Percentiles rank a stretch among this genome's conserved stretches.
Evolutionary conservation across 2,888 invertebrate species (phyloP).

Genomic region (Cosmopolites sordidus): DNA sequence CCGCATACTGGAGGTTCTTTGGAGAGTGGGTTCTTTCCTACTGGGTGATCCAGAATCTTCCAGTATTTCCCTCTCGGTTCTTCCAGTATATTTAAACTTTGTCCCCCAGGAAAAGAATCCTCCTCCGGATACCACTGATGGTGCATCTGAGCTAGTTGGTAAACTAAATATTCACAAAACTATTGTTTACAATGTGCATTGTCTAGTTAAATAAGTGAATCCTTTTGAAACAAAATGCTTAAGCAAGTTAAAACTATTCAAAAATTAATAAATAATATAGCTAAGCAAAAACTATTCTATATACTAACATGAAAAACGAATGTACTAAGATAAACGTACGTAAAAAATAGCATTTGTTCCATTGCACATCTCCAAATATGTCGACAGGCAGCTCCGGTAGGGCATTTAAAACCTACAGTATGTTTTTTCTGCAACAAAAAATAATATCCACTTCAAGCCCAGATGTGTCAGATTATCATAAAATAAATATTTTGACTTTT

Average conservation of each 20-base stretch:
- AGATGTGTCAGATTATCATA: too few species aligned
- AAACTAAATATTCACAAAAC: slow-evolving; percentile 54
- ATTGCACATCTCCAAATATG: slow-evolving; percentile 97
- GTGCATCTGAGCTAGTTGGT: slow-evolving; percentile 79
- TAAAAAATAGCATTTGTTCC: slow-evolving; percentile 97
- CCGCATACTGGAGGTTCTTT: slow-evolving; percentile 55
- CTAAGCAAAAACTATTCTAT: too few species aligned
- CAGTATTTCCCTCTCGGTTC: slow-evolving; percentile 87
- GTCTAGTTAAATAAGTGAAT: slow-evolving; percentile 6
- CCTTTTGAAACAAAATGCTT: not conserved
- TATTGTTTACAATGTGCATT: slow-evolving; percentile 22
- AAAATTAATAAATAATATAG: not conserved
- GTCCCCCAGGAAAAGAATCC: slow-evolving; percentile 92
- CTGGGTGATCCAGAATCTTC: slow-evolving; percentile 71
- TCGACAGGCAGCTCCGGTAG: slow-evolving; percentile 84
- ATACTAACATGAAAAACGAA: not conserved
- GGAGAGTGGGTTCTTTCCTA: slow-evolving; percentile 54
- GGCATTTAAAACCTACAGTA: slow-evolving; percentile 93
- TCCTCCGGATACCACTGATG: slow-evolving; percentile 81
- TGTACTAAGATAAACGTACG: slow-evolving; percentile 63
- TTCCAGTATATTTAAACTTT: slow-evolving; percentile 88
- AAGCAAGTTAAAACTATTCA: not conserved
- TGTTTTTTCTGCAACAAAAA: slow-evolving; percentile 88
- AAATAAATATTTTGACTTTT: too few species aligned
- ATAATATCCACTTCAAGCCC: too few species aligned